Conservation (phyloP, 1,140 invertebrate species). For the Drosophila subobscura region DNA sequence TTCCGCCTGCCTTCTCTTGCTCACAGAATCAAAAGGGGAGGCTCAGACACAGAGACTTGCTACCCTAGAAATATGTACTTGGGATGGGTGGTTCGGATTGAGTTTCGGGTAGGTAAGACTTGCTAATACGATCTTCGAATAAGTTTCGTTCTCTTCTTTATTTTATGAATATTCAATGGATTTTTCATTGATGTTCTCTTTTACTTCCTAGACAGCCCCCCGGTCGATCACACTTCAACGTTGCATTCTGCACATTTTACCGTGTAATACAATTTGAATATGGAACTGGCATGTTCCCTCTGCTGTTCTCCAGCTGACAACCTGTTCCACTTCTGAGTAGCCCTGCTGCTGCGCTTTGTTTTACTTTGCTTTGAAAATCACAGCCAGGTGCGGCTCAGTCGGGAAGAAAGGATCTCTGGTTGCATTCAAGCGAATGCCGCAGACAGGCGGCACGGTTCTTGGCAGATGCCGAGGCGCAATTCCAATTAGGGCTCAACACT, state of each 20-base stretch:
- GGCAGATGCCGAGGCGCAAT: constrained; percentile 61
- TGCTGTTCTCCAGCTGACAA: constrained; percentile 34
- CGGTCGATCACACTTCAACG: neutral
- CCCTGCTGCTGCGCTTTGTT: neutral
- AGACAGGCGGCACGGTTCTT: constrained; percentile 25
- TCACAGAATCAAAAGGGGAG: neutral
- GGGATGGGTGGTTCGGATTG: too few relatives aligned
- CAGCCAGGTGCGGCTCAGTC: constrained; percentile 51
- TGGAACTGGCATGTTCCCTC: constrained; percentile 1
- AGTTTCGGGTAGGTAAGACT: too few relatives aligned
- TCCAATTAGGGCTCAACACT: constrained; percentile 75
- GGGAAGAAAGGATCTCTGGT: constrained; percentile 55
- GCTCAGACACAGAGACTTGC: neutral
- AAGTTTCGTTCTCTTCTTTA: too few relatives aligned
- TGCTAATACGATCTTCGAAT: too few relatives aligned
- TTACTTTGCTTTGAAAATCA: constrained; percentile 48
- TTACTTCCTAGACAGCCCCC: neutral
- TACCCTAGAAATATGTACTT: neutral
- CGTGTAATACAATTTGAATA: constrained; percentile 59
- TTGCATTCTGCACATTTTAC: neutral
- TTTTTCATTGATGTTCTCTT: neutral
- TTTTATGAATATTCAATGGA: neutral
- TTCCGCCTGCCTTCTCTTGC: neutral
- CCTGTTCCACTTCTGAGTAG: constrained; percentile 62
- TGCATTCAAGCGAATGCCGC: constrained; percentile 69